Conservation (phyloP, 2,113 vertebrate genomes). For the Bufo bufo region DNA sequence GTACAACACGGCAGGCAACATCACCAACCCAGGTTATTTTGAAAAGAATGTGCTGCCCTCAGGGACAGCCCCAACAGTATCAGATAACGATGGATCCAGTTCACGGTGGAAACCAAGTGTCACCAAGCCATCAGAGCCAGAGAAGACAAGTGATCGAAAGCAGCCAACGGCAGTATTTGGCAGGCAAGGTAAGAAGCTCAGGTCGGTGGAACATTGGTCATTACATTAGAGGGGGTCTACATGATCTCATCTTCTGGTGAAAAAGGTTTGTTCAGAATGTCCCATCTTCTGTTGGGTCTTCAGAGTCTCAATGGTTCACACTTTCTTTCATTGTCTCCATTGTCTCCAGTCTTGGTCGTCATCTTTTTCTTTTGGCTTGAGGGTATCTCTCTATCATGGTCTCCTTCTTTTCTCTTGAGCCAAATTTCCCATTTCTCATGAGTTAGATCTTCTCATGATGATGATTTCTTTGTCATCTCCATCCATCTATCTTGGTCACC, state of each 20-base stretch:
- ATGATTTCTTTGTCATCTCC: no score
- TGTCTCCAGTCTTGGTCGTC: no score
- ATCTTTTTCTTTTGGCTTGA: no score
- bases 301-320: background rate
- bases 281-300: background rate
- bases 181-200: conserved; percentile 15
- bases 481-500: no score
- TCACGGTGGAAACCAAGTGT: conserved; percentile 41
- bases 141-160: conserved; percentile 30
- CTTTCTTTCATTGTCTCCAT: no score
- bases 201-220: background rate
- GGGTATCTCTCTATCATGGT: no score
- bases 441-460: no score
- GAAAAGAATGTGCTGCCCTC: conserved; percentile 91
- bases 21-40: conserved; percentile 93
- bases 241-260: background rate
- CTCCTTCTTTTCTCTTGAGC: background rate
- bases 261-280: background rate
- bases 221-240: background rate
- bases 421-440: background rate
- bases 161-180: background rate
- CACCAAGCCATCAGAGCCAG: conserved; percentile 19
- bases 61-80: conserved; percentile 7
- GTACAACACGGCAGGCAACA: conserved; percentile 93
- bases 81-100: background rate